Evolutionary conservation across 2,113 vertebrate species (phyloP).

Genomic region (Limanda limanda): DNA sequence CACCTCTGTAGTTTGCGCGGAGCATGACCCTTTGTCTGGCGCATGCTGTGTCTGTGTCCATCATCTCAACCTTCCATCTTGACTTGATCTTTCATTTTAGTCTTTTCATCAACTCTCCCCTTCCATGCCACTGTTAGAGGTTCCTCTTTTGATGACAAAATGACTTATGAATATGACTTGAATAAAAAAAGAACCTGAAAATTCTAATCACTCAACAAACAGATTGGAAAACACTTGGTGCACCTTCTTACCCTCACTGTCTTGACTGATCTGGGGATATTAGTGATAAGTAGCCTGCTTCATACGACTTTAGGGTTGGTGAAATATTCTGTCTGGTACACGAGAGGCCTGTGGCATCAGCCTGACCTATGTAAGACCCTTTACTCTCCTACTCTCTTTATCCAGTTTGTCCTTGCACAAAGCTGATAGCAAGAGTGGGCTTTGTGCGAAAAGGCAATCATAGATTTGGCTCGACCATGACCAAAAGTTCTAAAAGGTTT

Average conservation of each 20-base stretch:
- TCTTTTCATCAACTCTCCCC: constrained; percentile 84
- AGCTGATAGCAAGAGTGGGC: constrained; percentile 21
- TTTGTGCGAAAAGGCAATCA: constrained; percentile 46
- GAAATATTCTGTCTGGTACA: constrained; percentile 85
- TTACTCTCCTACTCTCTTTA: constrained; percentile 74
- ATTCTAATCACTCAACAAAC: constrained; percentile 68
- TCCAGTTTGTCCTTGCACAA: constrained; percentile 51
- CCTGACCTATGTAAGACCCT: constrained; percentile 86
- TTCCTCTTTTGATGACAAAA: constrained; percentile 87
- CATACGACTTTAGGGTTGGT: constrained; percentile 81
- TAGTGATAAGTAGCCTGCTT: constrained; percentile 75
- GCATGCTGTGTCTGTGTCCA: constrained; percentile 89
- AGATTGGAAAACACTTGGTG: constrained; percentile 79
- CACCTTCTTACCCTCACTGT: constrained; percentile 84
- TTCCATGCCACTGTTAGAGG: constrained; percentile 86
- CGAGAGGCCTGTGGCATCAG: constrained; percentile 85
- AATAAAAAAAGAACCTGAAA: constrained; percentile 25
- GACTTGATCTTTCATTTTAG: constrained; percentile 80
- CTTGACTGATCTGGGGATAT: constrained; percentile 81
- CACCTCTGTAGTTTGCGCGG: constrained; percentile 85
- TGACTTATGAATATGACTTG: constrained; percentile 58
- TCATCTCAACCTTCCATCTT: constrained; percentile 76
- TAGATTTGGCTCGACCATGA: constrained; percentile 38
- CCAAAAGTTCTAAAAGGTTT: constrained; percentile 39
- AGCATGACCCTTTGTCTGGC: constrained; percentile 90